Evolutionary conservation across 1,140 invertebrate species (phyloP), one percentile per base, ranked within the genome.

Genomic region (Bemisia tabaci): DNA sequence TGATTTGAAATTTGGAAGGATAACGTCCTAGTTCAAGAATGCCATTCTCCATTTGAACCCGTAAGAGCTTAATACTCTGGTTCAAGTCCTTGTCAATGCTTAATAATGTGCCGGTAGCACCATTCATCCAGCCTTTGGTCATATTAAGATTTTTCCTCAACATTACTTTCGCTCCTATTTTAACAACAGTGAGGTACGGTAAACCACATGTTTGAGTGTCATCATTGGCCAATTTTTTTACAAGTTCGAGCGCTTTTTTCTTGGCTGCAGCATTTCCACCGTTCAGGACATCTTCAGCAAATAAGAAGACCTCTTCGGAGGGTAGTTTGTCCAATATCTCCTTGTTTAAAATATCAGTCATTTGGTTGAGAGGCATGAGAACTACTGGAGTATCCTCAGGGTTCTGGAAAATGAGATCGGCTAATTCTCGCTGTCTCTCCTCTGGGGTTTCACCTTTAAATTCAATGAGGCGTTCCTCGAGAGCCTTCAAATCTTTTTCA

Each of bases 71-170:
- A n/a, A n/a, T 66, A 58, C 33, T 58, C 23, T 63, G 39, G 26
- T 63, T 26, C 61, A 63, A n/a, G 27, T 67, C 66, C 27, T 63
- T 24, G 62, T 63, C 39, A 25, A 74, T 62, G 22, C 66, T 63
- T 65, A 67, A 62, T 59, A 75, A 64, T 22, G 63, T 69, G 66
- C 68, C 70, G 65, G 72, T 71, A 17, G 71, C 67, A 61, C 72
- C 72, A 67, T 75, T 76, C 21, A 75, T 72, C 24, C 74, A 64
- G 39, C 73, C 73, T 60, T 72, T 25, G n/a, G 64, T 70, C 27
- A 74, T 69, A 68, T 74, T 71, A 67, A 77, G 74, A 71, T 77
- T 76, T 68, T 70, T 68, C 64, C 71, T 71, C 17, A 77, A 63
- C 72, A 76, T 76, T 12, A 75, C 66, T 63, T 68, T 72, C n/a